Evolutionary conservation across 1,140 invertebrate species (phyloP).

Genomic region (Metaphire vulgaris): DNA sequence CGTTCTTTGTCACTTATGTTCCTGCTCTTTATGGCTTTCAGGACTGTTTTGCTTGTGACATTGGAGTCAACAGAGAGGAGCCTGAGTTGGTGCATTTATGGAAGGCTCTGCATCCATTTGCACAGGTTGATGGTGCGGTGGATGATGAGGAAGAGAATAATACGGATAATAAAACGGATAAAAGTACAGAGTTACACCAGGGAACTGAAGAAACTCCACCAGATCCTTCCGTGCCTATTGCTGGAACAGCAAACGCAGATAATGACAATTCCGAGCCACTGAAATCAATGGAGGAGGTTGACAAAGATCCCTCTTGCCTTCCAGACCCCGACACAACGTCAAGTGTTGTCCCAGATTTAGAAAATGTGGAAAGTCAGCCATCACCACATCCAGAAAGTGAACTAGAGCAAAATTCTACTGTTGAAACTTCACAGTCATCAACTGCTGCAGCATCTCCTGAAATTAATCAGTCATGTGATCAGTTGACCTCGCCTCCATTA

Average conservation of each 20-base stretch:
- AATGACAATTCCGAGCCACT: no score
- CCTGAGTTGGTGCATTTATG: neutral
- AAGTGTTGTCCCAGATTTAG: no score
- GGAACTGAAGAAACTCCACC: neutral
- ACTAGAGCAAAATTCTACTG: neutral
- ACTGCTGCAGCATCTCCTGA: neutral
- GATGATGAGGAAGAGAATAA: conserved; percentile 20
- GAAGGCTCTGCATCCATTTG: conserved; percentile 5
- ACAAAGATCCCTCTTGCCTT: no score
- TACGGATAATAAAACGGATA: neutral
- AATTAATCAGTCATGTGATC: neutral
- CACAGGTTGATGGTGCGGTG: conserved; percentile 16
- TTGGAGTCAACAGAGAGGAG: neutral
- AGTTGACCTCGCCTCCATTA: neutral
- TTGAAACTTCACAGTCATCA: neutral
- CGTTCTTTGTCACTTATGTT: no score
- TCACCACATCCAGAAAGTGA: neutral
- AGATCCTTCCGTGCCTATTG: conserved; percentile 2
- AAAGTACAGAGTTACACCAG: neutral
- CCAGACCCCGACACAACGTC: no score
- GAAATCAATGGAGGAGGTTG: no score
- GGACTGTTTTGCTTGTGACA: neutral
- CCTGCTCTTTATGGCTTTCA: neutral
- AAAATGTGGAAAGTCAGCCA: neutral
- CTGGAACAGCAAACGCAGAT: no score